A percentile compares a stretch with the other conserved stretches of the same genome.
phyloP scores from a whole-genome alignment of 2,888 invertebrate species.

The Aphidius colemani region DNA sequence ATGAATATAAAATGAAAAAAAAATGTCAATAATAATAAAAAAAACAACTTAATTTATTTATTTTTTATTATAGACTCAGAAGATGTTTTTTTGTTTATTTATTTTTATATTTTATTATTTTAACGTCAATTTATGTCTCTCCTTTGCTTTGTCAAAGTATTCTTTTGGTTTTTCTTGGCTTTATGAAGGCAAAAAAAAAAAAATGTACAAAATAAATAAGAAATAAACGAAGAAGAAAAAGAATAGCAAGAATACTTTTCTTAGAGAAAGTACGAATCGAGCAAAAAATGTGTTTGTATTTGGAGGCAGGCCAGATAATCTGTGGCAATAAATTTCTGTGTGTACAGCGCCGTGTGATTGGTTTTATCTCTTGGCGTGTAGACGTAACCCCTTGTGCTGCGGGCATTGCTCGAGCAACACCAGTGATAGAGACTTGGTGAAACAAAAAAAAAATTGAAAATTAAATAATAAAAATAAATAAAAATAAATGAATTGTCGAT shows the following conservation, averaged over 20 bases:
- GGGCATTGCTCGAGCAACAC: conserved; percentile 10
- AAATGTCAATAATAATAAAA: conserved; percentile 4
- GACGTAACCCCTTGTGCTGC: conserved; percentile 34
- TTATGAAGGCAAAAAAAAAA: conserved; percentile 14
- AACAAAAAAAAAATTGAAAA: conserved; percentile 3
- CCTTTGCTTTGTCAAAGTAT: conserved; percentile 19
- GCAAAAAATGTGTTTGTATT: conserved; percentile 56
- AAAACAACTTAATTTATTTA: too few relatives aligned
- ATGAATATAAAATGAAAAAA: conserved; percentile 10
- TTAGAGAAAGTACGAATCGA: conserved; percentile 27
- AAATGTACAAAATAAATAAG: neutral
- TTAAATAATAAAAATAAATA: too few relatives aligned
- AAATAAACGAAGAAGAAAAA: neutral
- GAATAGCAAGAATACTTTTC: conserved; percentile 4
- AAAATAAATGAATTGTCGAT: too few relatives aligned
- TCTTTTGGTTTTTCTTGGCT: conserved; percentile 15
- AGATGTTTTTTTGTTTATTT: conserved; percentile 18
- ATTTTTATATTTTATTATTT: conserved; percentile 13
- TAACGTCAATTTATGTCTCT: conserved; percentile 23
- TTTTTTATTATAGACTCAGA: too few relatives aligned
- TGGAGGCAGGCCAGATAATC: conserved; percentile 58
- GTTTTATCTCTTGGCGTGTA: conserved; percentile 52
- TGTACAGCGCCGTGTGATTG: conserved; percentile 56
- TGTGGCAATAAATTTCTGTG: conserved; percentile 57
- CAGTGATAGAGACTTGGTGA: neutral